Evolutionary conservation across 2,797 vertebrate species (phyloP).

Genomic region (Sebastes iracundus): DNA sequence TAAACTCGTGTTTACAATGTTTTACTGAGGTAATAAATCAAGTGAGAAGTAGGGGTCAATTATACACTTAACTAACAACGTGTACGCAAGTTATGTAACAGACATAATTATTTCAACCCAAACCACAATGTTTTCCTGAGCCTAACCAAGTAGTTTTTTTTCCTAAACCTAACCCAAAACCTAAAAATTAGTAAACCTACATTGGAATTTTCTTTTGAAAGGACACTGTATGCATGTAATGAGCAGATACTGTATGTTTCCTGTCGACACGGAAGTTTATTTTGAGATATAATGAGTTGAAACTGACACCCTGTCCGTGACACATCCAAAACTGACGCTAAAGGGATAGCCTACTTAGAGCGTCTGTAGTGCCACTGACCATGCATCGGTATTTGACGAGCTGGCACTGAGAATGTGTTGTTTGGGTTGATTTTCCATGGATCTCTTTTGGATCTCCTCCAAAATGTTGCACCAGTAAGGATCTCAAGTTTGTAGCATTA

Average conservation of each 20-base stretch:
- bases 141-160: no score
- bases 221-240: neutral
- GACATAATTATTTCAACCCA: neutral
- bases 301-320: neutral
- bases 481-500: neutral
- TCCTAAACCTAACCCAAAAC: no score
- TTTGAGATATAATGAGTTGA: neutral
- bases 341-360: neutral
- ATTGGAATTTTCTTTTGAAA: neutral
- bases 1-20: no score
- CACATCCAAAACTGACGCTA: neutral
- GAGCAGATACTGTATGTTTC: neutral
- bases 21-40: no score
- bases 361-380: accelerated
- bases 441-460: neutral
- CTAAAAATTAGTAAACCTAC: neutral
- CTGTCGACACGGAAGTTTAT: neutral
- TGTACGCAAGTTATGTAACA: no score
- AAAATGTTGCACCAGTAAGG: neutral
- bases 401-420: neutral
- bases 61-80: no score
- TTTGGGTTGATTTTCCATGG: neutral
- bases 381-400: neutral
- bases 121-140: neutral
- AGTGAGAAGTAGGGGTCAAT: no score